These are phyloP conservation scores for Apodemia duryi DNA, from an alignment of 2,888 invertebrate species.

Conservation along the genomic window DNA sequence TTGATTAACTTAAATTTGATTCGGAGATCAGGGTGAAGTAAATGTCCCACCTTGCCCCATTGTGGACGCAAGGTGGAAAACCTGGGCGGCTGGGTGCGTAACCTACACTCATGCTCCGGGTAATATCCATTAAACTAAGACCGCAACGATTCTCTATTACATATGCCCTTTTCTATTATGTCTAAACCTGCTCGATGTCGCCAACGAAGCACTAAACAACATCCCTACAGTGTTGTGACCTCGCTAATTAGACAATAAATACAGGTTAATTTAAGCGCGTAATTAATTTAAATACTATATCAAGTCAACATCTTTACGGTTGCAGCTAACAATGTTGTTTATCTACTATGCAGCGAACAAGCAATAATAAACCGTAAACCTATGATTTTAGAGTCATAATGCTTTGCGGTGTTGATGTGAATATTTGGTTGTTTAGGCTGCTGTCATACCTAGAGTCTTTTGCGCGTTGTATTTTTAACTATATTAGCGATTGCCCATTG, in stretches of 20 bases:
- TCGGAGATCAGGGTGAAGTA: too few relatives aligned
- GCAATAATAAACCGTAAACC: not conserved
- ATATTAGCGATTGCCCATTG: too few relatives aligned
- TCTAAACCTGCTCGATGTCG: too few relatives aligned
- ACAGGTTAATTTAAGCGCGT: conserved; percentile 37
- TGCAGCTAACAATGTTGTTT: conserved; percentile 17
- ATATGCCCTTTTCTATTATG: too few relatives aligned
- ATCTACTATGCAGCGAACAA: not conserved
- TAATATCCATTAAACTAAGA: too few relatives aligned
- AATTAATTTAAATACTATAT: conserved; percentile 42
- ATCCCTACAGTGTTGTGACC: conserved; percentile 7
- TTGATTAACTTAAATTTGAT: too few relatives aligned
- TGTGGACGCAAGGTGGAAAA: too few relatives aligned
- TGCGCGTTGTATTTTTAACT: not conserved
- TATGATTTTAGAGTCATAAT: not conserved
- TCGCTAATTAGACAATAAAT: conserved; percentile 41
- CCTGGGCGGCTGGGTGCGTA: too few relatives aligned
- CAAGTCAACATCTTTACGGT: conserved; percentile 29
- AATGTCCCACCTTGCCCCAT: too few relatives aligned
- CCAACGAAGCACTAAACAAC: not conserved
- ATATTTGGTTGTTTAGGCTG: not conserved
- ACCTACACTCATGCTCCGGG: too few relatives aligned
- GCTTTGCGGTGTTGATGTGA: not conserved
- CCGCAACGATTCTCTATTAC: too few relatives aligned
- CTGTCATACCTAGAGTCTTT: not conserved